These are phyloP conservation scores for Melanocharis versteri DNA, from an alignment of 2,113 vertebrate species.

Conservation along the genomic window DNA sequence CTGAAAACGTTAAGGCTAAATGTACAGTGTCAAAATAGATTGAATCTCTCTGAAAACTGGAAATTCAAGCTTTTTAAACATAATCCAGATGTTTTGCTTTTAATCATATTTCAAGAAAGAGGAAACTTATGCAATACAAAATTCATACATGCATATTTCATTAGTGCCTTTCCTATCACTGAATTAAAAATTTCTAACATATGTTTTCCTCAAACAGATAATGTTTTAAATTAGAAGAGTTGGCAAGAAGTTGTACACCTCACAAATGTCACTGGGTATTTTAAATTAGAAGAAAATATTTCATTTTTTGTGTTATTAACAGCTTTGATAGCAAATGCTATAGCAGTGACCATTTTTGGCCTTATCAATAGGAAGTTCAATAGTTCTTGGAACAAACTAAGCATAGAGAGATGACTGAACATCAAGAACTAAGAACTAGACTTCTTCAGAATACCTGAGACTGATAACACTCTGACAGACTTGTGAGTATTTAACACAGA, in stretches of 20 bases:
- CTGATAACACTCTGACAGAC: background rate
- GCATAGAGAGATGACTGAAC: background rate
- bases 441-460: background rate
- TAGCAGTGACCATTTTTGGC: conserved; percentile 1
- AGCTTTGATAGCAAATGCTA: conserved; percentile 22
- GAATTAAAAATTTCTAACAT: conserved; percentile 78
- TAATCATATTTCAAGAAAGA: conserved; percentile 78
- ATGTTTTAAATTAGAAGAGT: conserved; percentile 68
- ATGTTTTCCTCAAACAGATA: conserved; percentile 71
- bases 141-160: conserved; percentile 80
- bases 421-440: background rate
- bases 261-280: conserved; percentile 68
- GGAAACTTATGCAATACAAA: conserved; percentile 75
- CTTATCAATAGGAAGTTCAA: conserved; percentile 5
- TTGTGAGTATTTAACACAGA: background rate
- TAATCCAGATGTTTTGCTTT: conserved; percentile 82
- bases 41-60: conserved; percentile 72
- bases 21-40: conserved; percentile 77
- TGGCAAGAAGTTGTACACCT: conserved; percentile 66
- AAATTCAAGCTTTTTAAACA: conserved; percentile 76
- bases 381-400: background rate
- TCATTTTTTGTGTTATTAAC: conserved; percentile 13
- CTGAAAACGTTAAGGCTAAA: conserved; percentile 73
- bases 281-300: conserved; percentile 59
- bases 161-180: conserved; percentile 78